Evolutionary conservation across 2,888 invertebrate species (phyloP), one percentile per base, ranked within the genome.

Genomic region (Pristionchus maxplancki): DNA sequence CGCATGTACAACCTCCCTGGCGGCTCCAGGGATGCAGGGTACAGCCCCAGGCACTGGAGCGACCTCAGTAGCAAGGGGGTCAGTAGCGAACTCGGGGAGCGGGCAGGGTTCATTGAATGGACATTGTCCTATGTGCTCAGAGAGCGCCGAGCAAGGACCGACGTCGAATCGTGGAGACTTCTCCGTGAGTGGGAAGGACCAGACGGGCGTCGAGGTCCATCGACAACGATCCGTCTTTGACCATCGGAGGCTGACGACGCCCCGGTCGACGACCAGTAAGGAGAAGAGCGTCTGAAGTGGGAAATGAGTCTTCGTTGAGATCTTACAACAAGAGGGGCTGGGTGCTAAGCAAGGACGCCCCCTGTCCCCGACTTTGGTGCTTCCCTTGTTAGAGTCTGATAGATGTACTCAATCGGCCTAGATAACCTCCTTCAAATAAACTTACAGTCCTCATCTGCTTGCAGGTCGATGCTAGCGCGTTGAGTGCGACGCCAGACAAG

Each of bases 161-260:
- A 64, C 28, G 17, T 28, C 40, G 4, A 44, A 64, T 6, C 3
- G 20, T 15, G 58, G 85, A 28, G 40, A n/a, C 0, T 11, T 40
- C 28, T 85, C 85, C 17, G 85, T 40, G 40, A 85, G n/a, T 6
- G 85, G 85, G 31, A 85, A 85, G 31, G 85, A 31, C 85, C 85
- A 85, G 28, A 31, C 2, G 44, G 44, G 82, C 1, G 64, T 40
- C 17, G 58, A 34, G 1, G 58, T 53, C 58, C 83, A 53, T 20
- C 83, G 50, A 50, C 53, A 20, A 6, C 58, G 83, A 34, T 83
- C 78, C n/a, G 6, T 8, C 64, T 64, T 85, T 40, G 40, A 20
- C 62, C 85, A 85, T 28, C 31, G 13, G 31, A 62, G 58, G 0
- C 31, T 15, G n/a, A 64, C 85, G 20, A 64, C 24, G 34, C 85